Conservation (phyloP, 2,113 vertebrate genomes). For the Octodon degus region DNA sequence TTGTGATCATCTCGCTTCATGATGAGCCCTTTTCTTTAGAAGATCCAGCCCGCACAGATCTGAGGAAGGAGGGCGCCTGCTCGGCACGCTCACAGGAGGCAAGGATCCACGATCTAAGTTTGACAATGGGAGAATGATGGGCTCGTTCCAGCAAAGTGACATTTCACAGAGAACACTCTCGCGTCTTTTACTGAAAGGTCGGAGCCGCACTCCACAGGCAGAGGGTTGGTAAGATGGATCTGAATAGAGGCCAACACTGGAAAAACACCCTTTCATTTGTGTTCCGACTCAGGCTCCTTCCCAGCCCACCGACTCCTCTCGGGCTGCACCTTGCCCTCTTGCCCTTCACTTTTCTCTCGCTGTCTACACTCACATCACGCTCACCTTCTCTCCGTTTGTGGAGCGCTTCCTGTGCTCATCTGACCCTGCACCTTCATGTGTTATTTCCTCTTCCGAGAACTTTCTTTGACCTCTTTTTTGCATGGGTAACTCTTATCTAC, state of each 20-base stretch:
- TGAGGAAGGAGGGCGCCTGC: neutral
- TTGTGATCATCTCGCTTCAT: neutral
- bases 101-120: neutral
- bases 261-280: neutral
- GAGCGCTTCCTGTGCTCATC: neutral
- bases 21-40: neutral
- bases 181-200: neutral
- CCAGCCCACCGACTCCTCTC: neutral
- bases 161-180: constrained; percentile 2
- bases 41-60: neutral
- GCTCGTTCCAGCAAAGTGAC: neutral
- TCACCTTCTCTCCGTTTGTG: neutral
- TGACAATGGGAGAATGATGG: neutral
- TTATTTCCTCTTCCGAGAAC: neutral
- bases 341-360: neutral
- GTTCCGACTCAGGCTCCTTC: neutral
- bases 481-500: neutral
- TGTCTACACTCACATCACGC: neutral
- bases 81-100: neutral
- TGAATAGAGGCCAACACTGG: neutral
- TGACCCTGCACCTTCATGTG: neutral
- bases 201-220: neutral
- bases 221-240: neutral
- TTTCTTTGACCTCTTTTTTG: neutral
- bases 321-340: too few relatives aligned